Base-by-base conservation (phyloP, 2,888 invertebrate species). In the Himalopsyche tibetana region DNA sequence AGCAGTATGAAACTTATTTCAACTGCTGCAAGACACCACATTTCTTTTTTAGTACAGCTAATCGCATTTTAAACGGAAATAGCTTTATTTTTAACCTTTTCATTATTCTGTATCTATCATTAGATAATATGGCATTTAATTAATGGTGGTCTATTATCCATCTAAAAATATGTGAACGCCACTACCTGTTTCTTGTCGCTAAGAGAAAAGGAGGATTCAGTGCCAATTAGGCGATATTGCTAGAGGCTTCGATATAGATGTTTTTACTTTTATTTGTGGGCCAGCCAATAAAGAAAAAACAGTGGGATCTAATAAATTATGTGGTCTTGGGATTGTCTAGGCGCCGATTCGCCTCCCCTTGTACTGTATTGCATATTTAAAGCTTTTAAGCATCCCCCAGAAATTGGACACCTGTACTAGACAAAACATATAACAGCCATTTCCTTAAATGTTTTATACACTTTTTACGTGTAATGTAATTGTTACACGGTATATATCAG, bases 361-460 rank as follows among this genome's bases (percentile, higher is more conserved):
- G 0, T 36, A n/a, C 19, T 63, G 63, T 63, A 63, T 63, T 63
- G 19, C 28, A 63, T 63, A 63, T 63, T 63, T 56, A 19, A 69
- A 69, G 28, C 69, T 36, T 69, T 69, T 74, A 74, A 15, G 74
- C 3, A 74, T 69, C 36, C 38, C 3, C 63, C 15, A 15, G 38
- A 74, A 74, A 74, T 74, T 74, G 36, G 36, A 74, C 74, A 74
- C 74, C 74, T 74, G 38, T 74, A 15, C 51, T 51, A 51, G 3
- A 45, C 45, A 45, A 51, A 51, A 51, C 51, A 51, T 51, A 51
- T 2, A 4, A 51, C 51, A 15, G 15, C 51, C 15, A 51, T 51
- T 51, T 51, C 4, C 5, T 51, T 51, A 15, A 51, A 51, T 51
- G 3, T 12, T 51, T 2, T 12, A 15, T 4, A 51, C 51, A 5